Evolutionary conservation across 23 tunicate species (phyloP), one percentile per base, ranked within the genome.

Genomic region (Aplidium turbinatum): DNA sequence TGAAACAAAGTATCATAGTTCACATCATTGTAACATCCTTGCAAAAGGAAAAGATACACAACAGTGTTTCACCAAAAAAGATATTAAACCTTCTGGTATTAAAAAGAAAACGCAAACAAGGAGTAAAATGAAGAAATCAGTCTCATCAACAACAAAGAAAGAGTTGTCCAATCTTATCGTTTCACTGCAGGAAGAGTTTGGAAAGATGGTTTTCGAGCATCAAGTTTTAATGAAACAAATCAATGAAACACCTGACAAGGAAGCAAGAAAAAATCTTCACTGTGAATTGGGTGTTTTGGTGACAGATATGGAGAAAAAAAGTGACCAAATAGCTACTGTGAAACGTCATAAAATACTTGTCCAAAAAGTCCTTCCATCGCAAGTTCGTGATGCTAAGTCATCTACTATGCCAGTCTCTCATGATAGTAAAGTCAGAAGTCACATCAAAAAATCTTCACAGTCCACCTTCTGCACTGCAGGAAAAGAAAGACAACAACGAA

Each of bases 111-210:
- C n/a, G n/a, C n/a, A n/a, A n/a, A n/a, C n/a, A n/a, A n/a, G n/a
- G n/a, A n/a, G n/a, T n/a, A n/a, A n/a, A n/a, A n/a, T n/a, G n/a
- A n/a, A n/a, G n/a, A n/a, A n/a, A n/a, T n/a, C n/a, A n/a, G n/a
- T n/a, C n/a, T n/a, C n/a, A n/a, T 31, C 78, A 0, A 52, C 75
- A 20, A 80, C 82, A 2, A 83, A 88, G 61, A 77, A 88, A 58
- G 96, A 88, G 67, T 66, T 88, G 1, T 50, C 80, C 22, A 87
- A 88, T 28, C 52, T 88, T 26, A 57, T 88, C 1, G 63, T 73
- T 21, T 83, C 87, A 46, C 75, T 88, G 21, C 96, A 88, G 61
- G 96, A 88, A 68, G 96, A 88, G 68, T 88, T 88, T 69, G 96
- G 96, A 2, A 81, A 70, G 38, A 76, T 88, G 83, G 76, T 79